Conservation (phyloP, 1,140 invertebrate genomes). For the Drosophila pachea region DNA sequence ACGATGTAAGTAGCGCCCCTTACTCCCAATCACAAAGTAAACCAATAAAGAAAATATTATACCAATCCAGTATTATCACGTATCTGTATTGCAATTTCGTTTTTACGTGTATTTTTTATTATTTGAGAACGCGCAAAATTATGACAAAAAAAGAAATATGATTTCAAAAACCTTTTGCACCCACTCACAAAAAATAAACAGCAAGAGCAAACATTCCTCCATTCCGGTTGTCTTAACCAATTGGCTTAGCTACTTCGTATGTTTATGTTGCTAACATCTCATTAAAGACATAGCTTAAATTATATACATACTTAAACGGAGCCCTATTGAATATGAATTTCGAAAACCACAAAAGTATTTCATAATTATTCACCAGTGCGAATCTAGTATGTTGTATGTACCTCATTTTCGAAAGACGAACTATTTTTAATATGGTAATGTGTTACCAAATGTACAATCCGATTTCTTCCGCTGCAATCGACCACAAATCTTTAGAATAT, state of each 20-base stretch:
- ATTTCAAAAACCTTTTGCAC: conserved; percentile 35
- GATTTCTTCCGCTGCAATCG: too few relatives aligned
- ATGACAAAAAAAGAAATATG: neutral
- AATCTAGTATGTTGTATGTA: too few relatives aligned
- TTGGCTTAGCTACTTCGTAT: conserved; percentile 58
- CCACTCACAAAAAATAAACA: conserved; percentile 34
- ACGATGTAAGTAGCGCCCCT: conserved; percentile 71
- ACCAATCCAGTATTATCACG: conserved; percentile 28
- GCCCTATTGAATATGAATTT: neutral
- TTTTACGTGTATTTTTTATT: conserved; percentile 28
- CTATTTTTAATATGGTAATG: too few relatives aligned
- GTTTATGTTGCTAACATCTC: conserved; percentile 56
- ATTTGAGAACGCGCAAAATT: conserved; percentile 31
- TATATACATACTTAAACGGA: conserved; percentile 11
- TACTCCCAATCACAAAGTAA: conserved; percentile 43
- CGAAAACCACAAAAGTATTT: neutral
- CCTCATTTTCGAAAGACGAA: too few relatives aligned
- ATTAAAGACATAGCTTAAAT: neutral
- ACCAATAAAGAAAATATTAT: conserved; percentile 31
- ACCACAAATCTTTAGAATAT: too few relatives aligned
- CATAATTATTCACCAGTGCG: too few relatives aligned
- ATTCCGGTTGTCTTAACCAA: conserved; percentile 45
- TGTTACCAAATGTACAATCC: too few relatives aligned
- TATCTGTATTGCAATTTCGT: conserved; percentile 23
- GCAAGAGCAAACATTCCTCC: conserved; percentile 23